A percentile compares a stretch with the other conserved stretches of the same genome.
Evolutionary conservation across 53 echinoderm and acorn worm genomes (phyloP).

Genomic region (Mesocentrotus franciscanus): DNA sequence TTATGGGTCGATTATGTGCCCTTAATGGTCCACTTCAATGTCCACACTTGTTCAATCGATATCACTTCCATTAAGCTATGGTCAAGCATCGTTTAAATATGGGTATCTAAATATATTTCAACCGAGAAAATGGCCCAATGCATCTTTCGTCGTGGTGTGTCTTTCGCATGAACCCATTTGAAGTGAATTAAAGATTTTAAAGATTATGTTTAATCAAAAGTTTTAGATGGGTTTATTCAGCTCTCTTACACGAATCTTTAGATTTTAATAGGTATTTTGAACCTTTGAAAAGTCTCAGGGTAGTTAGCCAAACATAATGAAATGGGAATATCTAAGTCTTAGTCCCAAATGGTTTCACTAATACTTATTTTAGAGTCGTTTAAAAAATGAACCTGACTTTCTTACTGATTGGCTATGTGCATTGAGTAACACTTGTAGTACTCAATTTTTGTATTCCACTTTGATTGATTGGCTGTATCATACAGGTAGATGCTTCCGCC

Average conservation of each 20-base stretch:
- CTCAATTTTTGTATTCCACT: not conserved
- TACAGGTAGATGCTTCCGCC: not conserved
- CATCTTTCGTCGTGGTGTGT: not conserved
- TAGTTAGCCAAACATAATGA: not conserved
- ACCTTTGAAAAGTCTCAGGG: not conserved
- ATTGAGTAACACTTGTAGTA: not conserved
- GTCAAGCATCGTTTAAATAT: not conserved
- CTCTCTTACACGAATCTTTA: not conserved
- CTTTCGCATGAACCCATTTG: not conserved
- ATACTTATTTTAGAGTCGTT: not conserved
- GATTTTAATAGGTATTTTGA: not conserved
- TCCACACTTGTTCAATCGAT: not conserved
- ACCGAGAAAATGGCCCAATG: not conserved
- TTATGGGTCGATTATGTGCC: not conserved
- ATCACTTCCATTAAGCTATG: conserved; percentile 1
- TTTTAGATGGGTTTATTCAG: not conserved
- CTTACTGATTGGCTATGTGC: not conserved
- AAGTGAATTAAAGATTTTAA: not conserved
- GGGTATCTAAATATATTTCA: not conserved
- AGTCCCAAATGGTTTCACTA: not conserved
- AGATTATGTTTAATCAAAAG: not conserved
- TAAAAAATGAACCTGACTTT: no score
- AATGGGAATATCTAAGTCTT: not conserved
- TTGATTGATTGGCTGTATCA: conserved; percentile 12
- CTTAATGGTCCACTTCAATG: not conserved